Conservation (phyloP, 2,113 vertebrate species). For the Zeus faber region DNA sequence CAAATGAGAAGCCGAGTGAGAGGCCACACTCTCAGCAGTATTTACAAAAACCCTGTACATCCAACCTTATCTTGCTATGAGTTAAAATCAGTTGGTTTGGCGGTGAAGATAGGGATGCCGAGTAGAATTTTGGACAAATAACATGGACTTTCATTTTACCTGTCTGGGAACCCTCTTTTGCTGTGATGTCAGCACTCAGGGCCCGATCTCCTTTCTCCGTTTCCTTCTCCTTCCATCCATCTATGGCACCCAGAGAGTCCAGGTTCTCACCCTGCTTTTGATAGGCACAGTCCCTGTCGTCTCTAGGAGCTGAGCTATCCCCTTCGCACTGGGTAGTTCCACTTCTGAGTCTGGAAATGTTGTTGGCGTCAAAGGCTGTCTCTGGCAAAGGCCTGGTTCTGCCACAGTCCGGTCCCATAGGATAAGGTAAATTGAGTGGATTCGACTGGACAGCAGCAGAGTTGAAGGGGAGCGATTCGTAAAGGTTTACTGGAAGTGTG, state of each 20-base stretch:
- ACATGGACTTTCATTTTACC: too few species aligned
- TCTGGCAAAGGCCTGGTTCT: background rate
- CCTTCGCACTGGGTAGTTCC: background rate
- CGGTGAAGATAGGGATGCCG: too few species aligned
- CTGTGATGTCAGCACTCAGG: background rate
- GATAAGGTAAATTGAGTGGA: too few species aligned
- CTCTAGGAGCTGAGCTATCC: background rate
- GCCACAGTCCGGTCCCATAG: background rate
- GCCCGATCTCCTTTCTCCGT: background rate
- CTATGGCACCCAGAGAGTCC: conserved; percentile 12
- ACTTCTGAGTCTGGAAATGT: too few species aligned
- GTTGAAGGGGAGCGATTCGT: background rate
- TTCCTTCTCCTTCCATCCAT: conserved; percentile 35
- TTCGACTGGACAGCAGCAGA: background rate
- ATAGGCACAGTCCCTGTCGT: background rate
- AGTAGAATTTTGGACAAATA: too few species aligned
- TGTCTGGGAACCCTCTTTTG: conserved; percentile 3
- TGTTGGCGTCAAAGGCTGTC: too few species aligned
- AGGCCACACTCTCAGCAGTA: too few species aligned
- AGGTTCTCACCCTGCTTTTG: background rate
- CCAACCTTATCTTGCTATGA: too few species aligned
- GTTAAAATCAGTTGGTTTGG: too few species aligned
- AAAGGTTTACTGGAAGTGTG: background rate
- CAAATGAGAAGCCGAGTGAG: too few species aligned
- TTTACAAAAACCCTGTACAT: too few species aligned